These are phyloP conservation scores for Patella depressa DNA, from an alignment of 2,888 invertebrate genomes.

Conservation along the genomic window DNA sequence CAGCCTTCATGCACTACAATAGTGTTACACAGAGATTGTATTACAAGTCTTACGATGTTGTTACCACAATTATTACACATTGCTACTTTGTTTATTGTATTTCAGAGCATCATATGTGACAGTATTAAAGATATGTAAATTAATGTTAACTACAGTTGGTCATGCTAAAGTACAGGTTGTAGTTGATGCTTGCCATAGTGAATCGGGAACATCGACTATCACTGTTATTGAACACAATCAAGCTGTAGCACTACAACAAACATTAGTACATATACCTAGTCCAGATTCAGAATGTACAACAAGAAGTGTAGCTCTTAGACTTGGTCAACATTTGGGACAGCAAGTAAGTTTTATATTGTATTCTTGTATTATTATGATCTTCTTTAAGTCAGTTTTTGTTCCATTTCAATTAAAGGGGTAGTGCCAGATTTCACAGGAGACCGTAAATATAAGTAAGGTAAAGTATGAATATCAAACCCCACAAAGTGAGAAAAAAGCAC, in stretches of 20 bases:
- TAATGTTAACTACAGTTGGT: conserved; percentile 88
- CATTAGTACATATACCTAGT: conserved; percentile 86
- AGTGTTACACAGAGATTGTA: too few relatives aligned
- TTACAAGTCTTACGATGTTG: too few relatives aligned
- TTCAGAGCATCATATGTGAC: conserved; percentile 87
- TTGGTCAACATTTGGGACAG: conserved; percentile 86
- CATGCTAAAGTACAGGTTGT: conserved; percentile 75
- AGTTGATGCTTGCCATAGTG: conserved; percentile 75
- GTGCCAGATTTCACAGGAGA: too few relatives aligned
- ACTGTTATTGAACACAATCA: conserved; percentile 71
- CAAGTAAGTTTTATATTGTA: conserved; percentile 74
- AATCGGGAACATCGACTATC: conserved; percentile 74
- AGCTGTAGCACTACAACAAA: conserved; percentile 81
- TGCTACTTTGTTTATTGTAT: background rate
- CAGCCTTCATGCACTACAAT: too few relatives aligned
- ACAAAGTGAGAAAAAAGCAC: too few relatives aligned
- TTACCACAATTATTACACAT: too few relatives aligned
- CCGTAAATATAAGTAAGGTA: too few relatives aligned
- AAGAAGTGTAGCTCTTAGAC: conserved; percentile 85
- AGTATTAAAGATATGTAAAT: conserved; percentile 88
- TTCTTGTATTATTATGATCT: background rate
- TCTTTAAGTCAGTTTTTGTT: background rate
- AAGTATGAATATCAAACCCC: too few relatives aligned
- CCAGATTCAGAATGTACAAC: conserved; percentile 87
- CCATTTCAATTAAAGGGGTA: too few relatives aligned